These are phyloP conservation scores for Forbesichthys agassizii DNA, from an alignment of 2,113 vertebrate species.

Conservation along the genomic window DNA sequence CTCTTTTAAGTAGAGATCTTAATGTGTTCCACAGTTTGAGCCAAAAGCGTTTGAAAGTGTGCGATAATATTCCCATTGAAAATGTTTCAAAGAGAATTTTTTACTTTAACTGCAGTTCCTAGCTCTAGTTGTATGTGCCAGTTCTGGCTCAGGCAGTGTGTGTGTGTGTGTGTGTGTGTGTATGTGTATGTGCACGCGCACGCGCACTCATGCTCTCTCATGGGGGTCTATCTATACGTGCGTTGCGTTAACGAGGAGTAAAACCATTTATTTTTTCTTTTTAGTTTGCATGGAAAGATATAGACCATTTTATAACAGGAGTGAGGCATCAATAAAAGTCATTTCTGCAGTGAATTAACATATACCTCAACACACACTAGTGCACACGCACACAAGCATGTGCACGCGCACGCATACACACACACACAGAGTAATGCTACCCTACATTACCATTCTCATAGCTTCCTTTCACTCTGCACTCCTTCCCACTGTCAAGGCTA, in stretches of 20 bases:
- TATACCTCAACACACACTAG: not conserved
- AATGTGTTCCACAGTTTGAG: slow-evolving; percentile 21
- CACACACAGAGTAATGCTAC: slow-evolving; percentile 11
- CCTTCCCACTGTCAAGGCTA: slow-evolving; percentile 43
- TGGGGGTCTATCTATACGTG: not conserved
- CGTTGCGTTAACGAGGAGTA: slow-evolving; percentile 21
- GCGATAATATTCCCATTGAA: slow-evolving; percentile 32
- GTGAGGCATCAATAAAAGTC: slow-evolving; percentile 16
- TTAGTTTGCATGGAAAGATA: slow-evolving; percentile 7
- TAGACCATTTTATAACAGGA: slow-evolving; percentile 12
- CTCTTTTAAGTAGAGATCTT: slow-evolving; percentile 38
- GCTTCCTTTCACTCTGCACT: slow-evolving; percentile 33
- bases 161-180: slow-evolving; percentile 12
- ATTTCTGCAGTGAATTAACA: slow-evolving; percentile 31
- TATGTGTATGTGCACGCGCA: slow-evolving; percentile 1
- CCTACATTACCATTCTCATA: slow-evolving; percentile 41
- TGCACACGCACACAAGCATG: not conserved
- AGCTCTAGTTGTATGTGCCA: slow-evolving; percentile 13
- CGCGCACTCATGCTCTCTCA: too few relatives aligned
- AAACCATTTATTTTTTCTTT: slow-evolving; percentile 1
- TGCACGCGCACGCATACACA: not conserved
- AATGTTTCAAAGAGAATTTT: slow-evolving; percentile 37
- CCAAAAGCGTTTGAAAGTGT: slow-evolving; percentile 24
- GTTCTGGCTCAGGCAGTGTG: slow-evolving; percentile 7
- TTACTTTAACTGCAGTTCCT: slow-evolving; percentile 17